phyloP scores from a whole-genome alignment of 1,140 invertebrate genomes.

The Lithobius niger region DNA sequence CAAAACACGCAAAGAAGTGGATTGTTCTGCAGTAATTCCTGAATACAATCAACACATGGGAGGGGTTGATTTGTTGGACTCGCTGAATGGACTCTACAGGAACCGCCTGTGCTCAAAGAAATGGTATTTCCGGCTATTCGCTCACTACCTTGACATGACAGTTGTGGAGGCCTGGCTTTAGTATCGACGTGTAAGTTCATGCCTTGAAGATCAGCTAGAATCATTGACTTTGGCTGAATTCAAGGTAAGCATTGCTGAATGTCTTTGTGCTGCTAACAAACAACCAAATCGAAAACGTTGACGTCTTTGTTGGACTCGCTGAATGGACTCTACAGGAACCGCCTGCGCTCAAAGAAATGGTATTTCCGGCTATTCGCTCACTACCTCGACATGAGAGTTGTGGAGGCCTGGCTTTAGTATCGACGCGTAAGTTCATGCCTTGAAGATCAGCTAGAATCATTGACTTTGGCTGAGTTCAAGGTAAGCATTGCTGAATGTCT shows the following conservation, averaged over 20 bases:
- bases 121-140: conserved; percentile 20
- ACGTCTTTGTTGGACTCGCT: conserved; percentile 19
- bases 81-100: conserved; percentile 18
- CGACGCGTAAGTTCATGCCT: background rate
- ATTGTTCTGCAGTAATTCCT: conserved; percentile 13
- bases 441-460: no score
- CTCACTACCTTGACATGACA: conserved; percentile 16
- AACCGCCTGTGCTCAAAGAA: conserved; percentile 17
- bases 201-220: no score
- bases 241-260: no score
- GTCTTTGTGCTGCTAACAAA: no score
- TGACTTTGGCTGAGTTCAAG: conserved; percentile 7
- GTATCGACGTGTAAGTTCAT: background rate
- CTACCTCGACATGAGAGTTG: conserved; percentile 15
- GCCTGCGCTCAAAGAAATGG: conserved; percentile 19
- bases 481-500: background rate
- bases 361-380: conserved; percentile 19
- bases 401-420: conserved; percentile 19
- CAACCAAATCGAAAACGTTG: no score
- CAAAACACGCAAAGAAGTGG: background rate
- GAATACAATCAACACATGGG: conserved; percentile 23
- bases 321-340: conserved; percentile 16
- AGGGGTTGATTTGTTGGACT: conserved; percentile 21
- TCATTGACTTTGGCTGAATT: no score
- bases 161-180: conserved; percentile 19